A percentile compares a stretch with the other conserved stretches of the same genome.
These are phyloP conservation scores for Monochamus saltuarius DNA, from an alignment of 1,140 invertebrate genomes.

Conservation along the genomic window DNA sequence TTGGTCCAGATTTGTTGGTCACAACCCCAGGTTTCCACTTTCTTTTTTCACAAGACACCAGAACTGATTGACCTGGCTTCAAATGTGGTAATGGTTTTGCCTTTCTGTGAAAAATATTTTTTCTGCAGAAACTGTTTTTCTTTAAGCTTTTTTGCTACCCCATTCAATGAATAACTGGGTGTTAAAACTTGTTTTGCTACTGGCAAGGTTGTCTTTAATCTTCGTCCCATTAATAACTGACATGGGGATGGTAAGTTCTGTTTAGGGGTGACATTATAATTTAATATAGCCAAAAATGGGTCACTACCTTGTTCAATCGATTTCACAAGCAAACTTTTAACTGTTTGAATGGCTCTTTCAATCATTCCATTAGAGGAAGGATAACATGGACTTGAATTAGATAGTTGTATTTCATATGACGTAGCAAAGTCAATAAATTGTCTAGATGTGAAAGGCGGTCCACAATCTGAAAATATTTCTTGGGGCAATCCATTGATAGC, in stretches of 20 bases:
- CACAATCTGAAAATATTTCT: conserved; percentile 52
- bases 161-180: no score
- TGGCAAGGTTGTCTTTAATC: no score
- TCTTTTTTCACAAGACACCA: no score
- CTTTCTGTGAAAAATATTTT: no score
- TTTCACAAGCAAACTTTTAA: conserved; percentile 16
- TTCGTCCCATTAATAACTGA: conserved; percentile 21
- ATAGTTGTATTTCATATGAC: conserved; percentile 49
- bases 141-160: no score
- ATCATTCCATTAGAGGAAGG: conserved; percentile 53
- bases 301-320: conserved; percentile 1
- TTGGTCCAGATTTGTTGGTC: no score
- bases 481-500: no score
- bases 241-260: conserved; percentile 12
- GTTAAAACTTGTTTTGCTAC: no score
- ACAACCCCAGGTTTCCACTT: no score
- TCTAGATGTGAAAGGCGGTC: conserved; percentile 50
- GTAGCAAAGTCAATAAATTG: conserved; percentile 51
- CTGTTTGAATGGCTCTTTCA: conserved; percentile 35
- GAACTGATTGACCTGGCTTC: no score
- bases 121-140: no score
- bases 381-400: conserved; percentile 49
- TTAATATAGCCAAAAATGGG: conserved; percentile 14
- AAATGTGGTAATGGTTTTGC: no score
- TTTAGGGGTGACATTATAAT: conserved; percentile 24